A percentile compares a stretch with the other conserved stretches of the same genome.
Evolutionary conservation across 2,113 vertebrate species (phyloP).

Genomic region (Ifrita kowaldi): DNA sequence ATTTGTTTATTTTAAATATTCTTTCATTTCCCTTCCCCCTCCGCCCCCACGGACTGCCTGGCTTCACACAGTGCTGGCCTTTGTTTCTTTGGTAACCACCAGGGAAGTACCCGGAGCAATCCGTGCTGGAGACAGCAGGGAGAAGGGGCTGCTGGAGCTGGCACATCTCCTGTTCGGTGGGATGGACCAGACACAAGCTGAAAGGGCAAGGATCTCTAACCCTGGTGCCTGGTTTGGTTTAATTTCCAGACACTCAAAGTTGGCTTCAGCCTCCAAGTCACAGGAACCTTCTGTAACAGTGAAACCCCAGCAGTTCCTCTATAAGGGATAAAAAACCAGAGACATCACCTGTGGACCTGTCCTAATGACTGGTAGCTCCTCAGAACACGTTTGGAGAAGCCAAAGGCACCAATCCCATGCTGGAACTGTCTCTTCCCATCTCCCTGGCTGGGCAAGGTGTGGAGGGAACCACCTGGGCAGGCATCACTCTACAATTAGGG

Average conservation of each 20-base stretch:
- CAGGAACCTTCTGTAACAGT: background rate
- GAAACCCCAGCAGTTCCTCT: background rate
- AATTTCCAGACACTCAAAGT: background rate
- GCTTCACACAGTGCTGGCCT: background rate
- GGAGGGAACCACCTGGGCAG: background rate
- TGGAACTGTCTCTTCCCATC: background rate
- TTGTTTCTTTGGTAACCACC: background rate
- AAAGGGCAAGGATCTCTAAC: background rate
- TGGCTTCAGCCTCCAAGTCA: background rate
- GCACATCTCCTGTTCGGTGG: background rate
- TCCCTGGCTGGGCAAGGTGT: background rate
- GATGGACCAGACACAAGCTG: background rate
- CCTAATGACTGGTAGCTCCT: background rate
- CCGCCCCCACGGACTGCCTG: background rate
- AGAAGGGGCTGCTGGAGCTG: background rate
- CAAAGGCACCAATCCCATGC: background rate
- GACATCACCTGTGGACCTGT: background rate
- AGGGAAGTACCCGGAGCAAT: background rate
- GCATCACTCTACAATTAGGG: background rate
- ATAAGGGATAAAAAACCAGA: background rate
- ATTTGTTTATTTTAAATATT: slow-evolving; percentile 56
- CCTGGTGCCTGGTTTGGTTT: background rate
- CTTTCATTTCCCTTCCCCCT: slow-evolving; percentile 55
- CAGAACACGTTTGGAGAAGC: background rate
- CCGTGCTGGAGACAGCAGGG: background rate